Evolutionary conservation across 2,888 invertebrate genomes (phyloP).

Genomic region (Oxystoma pomonae): DNA sequence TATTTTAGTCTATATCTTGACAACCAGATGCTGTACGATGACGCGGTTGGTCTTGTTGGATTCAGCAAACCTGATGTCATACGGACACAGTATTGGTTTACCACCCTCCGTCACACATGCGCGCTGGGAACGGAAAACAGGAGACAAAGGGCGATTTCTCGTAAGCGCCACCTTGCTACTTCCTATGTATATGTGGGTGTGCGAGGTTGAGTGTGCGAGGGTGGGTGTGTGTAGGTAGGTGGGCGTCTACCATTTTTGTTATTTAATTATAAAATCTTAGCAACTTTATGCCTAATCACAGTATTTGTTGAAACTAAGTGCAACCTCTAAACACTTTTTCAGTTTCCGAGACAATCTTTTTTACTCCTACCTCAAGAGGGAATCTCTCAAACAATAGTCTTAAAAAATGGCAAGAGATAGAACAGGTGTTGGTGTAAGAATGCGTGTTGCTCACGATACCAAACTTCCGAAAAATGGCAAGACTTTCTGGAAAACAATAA

Average conservation of each 20-base stretch:
- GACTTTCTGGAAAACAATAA: not conserved
- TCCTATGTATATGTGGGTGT: not conserved
- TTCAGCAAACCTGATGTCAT: not conserved
- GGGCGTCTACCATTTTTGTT: too few species aligned
- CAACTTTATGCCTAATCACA: too few species aligned
- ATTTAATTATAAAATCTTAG: too few species aligned
- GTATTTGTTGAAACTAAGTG: not conserved
- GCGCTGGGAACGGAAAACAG: not conserved
- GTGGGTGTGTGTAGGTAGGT: not conserved
- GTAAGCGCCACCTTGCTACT: not conserved
- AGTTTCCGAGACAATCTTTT: not conserved
- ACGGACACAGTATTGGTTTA: not conserved
- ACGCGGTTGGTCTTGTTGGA: not conserved
- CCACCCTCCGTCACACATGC: not conserved
- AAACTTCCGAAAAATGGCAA: not conserved
- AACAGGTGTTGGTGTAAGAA: not conserved
- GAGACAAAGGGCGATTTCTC: not conserved
- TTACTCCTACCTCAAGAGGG: not conserved
- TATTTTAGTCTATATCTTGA: not conserved
- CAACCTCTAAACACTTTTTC: not conserved
- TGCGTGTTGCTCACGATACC: not conserved
- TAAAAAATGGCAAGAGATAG: not conserved
- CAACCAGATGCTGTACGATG: not conserved
- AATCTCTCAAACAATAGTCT: not conserved
- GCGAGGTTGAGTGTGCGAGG: not conserved